phyloP scores from a whole-genome alignment of 2,113 vertebrate species.

The Semicossyphus pulcher region DNA sequence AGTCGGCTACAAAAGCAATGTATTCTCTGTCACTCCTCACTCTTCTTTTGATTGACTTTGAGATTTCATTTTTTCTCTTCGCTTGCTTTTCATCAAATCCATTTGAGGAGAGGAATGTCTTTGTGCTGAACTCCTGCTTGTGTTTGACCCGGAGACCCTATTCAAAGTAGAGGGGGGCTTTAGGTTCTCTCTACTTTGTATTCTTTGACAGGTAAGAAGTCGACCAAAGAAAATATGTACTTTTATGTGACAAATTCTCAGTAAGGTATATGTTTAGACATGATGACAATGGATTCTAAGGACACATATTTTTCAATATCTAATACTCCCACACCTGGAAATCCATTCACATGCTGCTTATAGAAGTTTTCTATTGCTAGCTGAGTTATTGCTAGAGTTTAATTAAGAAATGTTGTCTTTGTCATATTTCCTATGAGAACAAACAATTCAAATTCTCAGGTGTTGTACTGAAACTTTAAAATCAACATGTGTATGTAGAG shows the following conservation, averaged over 20 bases:
- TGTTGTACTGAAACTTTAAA: no score
- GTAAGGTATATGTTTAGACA: not conserved
- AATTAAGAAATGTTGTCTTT: no score
- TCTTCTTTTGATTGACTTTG: slow-evolving; percentile 55
- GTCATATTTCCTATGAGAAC: no score
- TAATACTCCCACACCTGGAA: slow-evolving; percentile 14
- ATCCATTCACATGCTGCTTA: not conserved
- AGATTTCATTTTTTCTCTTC: slow-evolving; percentile 56
- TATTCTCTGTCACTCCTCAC: slow-evolving; percentile 54
- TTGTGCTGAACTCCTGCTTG: slow-evolving; percentile 2
- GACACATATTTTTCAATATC: not conserved
- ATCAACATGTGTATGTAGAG: no score
- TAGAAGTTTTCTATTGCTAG: no score
- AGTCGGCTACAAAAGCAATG: slow-evolving; percentile 39
- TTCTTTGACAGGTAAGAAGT: slow-evolving; percentile 31
- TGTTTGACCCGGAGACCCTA: slow-evolving; percentile 3
- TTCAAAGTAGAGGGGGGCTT: slow-evolving; percentile 17
- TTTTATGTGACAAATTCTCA: slow-evolving; percentile 13
- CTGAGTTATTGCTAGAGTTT: no score
- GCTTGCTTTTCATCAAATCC: slow-evolving; percentile 50
- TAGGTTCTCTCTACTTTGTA: not conserved
- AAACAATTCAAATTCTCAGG: not conserved
- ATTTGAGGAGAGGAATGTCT: slow-evolving; percentile 30
- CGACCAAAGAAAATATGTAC: not conserved
- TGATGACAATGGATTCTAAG: not conserved